Percentiles rank a stretch among this genome's conserved stretches.
Conservation (phyloP, 2,113 vertebrate genomes). For the Chionodraco myersi region DNA sequence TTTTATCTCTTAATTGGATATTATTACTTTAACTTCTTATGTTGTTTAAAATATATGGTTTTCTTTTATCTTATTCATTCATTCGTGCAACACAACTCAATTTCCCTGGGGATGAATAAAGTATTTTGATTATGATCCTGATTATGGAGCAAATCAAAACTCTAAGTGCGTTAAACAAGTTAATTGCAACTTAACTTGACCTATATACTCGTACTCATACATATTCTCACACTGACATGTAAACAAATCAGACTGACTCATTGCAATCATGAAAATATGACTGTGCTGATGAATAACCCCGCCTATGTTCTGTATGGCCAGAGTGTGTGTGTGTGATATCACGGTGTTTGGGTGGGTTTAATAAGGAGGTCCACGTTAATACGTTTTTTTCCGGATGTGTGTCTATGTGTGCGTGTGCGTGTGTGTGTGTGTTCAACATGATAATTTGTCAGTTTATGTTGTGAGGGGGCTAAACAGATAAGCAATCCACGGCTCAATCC, state of each 20-base stretch:
- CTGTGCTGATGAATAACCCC: constrained; percentile 51
- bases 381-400: constrained; percentile 35
- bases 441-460: constrained; percentile 82
- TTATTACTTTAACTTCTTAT: too few relatives aligned
- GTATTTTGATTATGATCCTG: too few relatives aligned
- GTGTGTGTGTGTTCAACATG: constrained; percentile 76
- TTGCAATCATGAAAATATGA: constrained; percentile 54
- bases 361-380: constrained; percentile 64
- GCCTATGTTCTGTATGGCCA: constrained; percentile 29
- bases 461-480: constrained; percentile 80
- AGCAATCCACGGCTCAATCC: constrained; percentile 81
- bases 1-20: too few relatives aligned
- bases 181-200: constrained; percentile 58
- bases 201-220: not conserved
- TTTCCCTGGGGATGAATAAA: too few relatives aligned
- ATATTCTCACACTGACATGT: constrained; percentile 37
- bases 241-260: constrained; percentile 71
- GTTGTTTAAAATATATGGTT: too few relatives aligned
- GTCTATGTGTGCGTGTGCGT: constrained; percentile 24
- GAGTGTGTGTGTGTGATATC: constrained; percentile 2
- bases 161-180: constrained; percentile 33
- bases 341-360: constrained; percentile 34
- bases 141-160: constrained; percentile 29
- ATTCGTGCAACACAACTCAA: too few relatives aligned
- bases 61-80: too few relatives aligned